Conservation (phyloP, 2,888 invertebrate genomes). For the Thymelicus lineola region DNA sequence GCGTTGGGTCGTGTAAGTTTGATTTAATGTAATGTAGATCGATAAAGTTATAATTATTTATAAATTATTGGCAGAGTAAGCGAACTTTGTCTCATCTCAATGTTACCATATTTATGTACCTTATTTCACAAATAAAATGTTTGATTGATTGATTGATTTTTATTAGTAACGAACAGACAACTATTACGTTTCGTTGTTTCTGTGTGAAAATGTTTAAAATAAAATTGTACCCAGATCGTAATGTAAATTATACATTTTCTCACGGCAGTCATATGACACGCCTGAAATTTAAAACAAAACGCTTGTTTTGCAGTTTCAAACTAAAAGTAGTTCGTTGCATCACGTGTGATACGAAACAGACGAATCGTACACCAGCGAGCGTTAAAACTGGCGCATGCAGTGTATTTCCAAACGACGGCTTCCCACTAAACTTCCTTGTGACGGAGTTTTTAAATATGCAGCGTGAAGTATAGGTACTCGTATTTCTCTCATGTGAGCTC, state of each 20-base stretch:
- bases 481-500: too few species aligned
- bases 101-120: too few species aligned
- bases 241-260: not conserved
- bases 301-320: not conserved
- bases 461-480: not conserved
- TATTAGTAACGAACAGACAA: too few species aligned
- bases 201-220: too few species aligned
- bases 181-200: too few species aligned
- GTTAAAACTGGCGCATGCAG: constrained; percentile 9
- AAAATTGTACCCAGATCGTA: not conserved
- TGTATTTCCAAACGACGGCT: not conserved
- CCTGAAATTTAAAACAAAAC: constrained; percentile 8
- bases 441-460: not conserved
- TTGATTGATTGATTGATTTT: too few species aligned
- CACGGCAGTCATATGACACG: not conserved
- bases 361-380: constrained; percentile 6
- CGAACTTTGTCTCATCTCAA: too few species aligned
- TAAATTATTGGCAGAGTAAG: too few species aligned
- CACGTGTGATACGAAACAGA: constrained; percentile 9
- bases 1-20: too few species aligned
- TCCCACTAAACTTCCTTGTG: not conserved
- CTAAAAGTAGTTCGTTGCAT: not conserved
- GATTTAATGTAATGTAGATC: too few species aligned
- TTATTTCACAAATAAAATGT: too few species aligned
- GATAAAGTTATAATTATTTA: too few species aligned